Evolutionary conservation across 2,113 vertebrate genomes (phyloP).

Genomic region (Isurus oxyrinchus): DNA sequence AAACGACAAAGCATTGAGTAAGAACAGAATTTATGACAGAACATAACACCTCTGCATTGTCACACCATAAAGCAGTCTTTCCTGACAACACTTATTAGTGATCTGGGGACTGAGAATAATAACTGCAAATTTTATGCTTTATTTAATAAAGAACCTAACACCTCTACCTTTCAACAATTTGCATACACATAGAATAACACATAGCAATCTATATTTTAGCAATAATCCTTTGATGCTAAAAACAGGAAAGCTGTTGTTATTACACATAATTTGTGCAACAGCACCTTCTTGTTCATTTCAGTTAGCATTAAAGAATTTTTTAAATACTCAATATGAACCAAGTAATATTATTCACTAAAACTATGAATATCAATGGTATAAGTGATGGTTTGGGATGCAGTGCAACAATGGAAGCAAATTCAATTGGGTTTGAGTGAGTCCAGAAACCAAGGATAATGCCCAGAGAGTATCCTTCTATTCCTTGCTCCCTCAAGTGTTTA

Average conservation of each 20-base stretch:
- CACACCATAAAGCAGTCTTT: neutral
- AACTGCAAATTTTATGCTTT: neutral
- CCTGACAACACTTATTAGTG: neutral
- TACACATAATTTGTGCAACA: neutral
- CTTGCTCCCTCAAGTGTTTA: too few species aligned
- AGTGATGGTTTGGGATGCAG: neutral
- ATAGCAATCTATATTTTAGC: neutral
- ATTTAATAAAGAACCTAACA: neutral
- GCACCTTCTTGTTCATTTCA: neutral
- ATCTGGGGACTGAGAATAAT: neutral
- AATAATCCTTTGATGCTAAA: neutral
- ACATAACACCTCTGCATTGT: conserved; percentile 1
- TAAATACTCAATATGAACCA: neutral
- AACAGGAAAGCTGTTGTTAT: neutral
- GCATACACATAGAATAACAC: neutral
- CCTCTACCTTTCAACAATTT: neutral
- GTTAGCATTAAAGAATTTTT: neutral
- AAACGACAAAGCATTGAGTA: neutral
- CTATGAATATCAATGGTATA: neutral
- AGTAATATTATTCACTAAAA: neutral
- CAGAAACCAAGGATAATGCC: neutral
- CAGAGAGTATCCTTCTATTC: too few species aligned
- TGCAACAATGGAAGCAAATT: neutral
- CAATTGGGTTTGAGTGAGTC: neutral
- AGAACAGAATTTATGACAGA: neutral